Conservation (phyloP, 1,140 invertebrate genomes). For the Neelides sp. region DNA sequence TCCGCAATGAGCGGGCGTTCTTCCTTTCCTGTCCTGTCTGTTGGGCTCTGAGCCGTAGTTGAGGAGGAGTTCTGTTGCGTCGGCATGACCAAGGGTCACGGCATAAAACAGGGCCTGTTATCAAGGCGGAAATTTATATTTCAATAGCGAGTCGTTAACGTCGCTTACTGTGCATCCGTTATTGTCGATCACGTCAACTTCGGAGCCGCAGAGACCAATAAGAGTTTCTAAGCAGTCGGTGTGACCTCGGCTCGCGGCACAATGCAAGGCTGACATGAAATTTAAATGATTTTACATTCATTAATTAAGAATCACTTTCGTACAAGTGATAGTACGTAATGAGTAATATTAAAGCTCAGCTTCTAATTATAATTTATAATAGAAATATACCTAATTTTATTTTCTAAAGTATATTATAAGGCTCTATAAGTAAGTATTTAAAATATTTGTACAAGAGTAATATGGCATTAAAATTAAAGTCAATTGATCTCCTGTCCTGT, state of each 20-base stretch:
- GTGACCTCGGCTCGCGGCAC: constrained; percentile 88
- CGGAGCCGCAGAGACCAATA: constrained; percentile 72
- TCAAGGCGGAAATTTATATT: constrained; percentile 10
- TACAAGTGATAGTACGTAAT: no score
- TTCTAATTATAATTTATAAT: no score
- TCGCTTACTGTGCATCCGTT: constrained; percentile 4
- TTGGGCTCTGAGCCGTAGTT: constrained; percentile 79
- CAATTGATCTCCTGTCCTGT: no score
- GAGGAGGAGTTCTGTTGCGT: constrained; percentile 77
- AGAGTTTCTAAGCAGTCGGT: constrained; percentile 81
- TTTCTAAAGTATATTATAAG: no score
- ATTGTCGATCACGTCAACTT: constrained; percentile 65
- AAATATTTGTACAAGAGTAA: no score
- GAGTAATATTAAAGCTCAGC: no score
- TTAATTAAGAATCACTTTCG: no score
- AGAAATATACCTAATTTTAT: no score
- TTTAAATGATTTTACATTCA: no score
- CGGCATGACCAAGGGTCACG: constrained; percentile 85
- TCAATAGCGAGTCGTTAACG: neutral
- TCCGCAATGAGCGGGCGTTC: constrained; percentile 63
- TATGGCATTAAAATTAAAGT: no score
- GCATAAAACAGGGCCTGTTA: constrained; percentile 89
- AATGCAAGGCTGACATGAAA: constrained; percentile 73
- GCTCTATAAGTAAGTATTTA: no score
- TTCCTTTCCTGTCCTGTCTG: constrained; percentile 76